Conservation (phyloP, 2,888 invertebrate species). For the Ametastegia equiseti region DNA sequence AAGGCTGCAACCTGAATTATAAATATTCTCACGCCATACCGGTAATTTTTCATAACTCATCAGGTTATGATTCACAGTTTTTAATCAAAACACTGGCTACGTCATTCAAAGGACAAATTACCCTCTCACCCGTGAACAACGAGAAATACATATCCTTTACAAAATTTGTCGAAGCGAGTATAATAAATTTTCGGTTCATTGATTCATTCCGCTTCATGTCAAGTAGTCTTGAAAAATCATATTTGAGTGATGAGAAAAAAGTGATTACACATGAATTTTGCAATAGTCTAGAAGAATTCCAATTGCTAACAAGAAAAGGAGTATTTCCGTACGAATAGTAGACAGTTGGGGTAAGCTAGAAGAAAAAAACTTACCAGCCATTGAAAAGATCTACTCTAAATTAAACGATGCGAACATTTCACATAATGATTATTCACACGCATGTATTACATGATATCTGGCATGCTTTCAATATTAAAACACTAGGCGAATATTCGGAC, state of each 20-base stretch:
- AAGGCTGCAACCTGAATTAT: slow-evolving; percentile 59
- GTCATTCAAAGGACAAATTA: slow-evolving; percentile 53
- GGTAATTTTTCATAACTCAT: slow-evolving; percentile 63
- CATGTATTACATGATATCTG: too few relatives aligned
- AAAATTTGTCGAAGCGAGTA: slow-evolving; percentile 52
- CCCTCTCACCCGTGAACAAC: slow-evolving; percentile 56
- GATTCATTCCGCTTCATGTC: slow-evolving; percentile 65
- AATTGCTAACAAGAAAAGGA: slow-evolving; percentile 61
- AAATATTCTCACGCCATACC: slow-evolving; percentile 54
- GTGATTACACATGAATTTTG: slow-evolving; percentile 46
- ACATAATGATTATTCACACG: too few relatives aligned
- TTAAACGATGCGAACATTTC: too few relatives aligned
- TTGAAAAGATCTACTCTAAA: slow-evolving; percentile 55
- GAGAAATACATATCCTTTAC: slow-evolving; percentile 65
- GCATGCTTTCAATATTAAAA: too few relatives aligned
- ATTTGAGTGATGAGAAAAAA: slow-evolving; percentile 52
- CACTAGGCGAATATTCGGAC: too few relatives aligned
- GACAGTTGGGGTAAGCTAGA: slow-evolving; percentile 51
- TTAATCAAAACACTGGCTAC: slow-evolving; percentile 57
- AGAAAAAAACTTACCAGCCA: slow-evolving; percentile 53
- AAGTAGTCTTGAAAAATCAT: slow-evolving; percentile 59
- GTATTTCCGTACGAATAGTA: slow-evolving; percentile 69
- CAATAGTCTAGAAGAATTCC: slow-evolving; percentile 45
- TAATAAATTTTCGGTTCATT: slow-evolving; percentile 55
- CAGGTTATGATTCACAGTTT: slow-evolving; percentile 62